These are phyloP conservation scores for Charina bottae DNA, from an alignment of 2,113 vertebrate genomes.

Conservation along the genomic window DNA sequence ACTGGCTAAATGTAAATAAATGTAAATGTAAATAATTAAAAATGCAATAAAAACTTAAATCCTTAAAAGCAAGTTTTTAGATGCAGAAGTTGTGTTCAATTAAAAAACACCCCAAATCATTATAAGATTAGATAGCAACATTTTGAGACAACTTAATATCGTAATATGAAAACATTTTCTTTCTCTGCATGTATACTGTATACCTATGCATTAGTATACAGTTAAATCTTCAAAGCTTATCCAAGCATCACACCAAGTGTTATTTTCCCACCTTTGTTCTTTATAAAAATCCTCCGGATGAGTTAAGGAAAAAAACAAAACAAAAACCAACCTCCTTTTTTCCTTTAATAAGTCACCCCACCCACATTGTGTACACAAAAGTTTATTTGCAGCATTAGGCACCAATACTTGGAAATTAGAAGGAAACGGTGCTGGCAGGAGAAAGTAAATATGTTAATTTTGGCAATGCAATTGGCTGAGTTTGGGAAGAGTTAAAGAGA, in stretches of 20 bases:
- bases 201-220: slow-evolving; percentile 36
- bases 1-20: neutral
- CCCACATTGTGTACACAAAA: slow-evolving; percentile 38
- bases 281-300: slow-evolving; percentile 48
- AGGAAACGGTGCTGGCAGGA: neutral
- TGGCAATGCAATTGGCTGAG: neutral
- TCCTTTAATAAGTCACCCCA: slow-evolving; percentile 61
- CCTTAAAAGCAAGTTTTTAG: neutral
- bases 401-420: slow-evolving; percentile 1
- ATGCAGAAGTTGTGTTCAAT: neutral
- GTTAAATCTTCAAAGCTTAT: slow-evolving; percentile 49
- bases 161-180: neutral
- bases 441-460: neutral
- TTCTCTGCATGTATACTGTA: slow-evolving; percentile 37
- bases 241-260: neutral
- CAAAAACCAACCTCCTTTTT: slow-evolving; percentile 45
- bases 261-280: slow-evolving; percentile 46
- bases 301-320: slow-evolving; percentile 15
- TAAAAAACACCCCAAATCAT: neutral
- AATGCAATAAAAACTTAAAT: neutral
- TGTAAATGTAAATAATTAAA: neutral
- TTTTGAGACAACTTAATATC: slow-evolving; percentile 25
- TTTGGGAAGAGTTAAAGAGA: neutral
- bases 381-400: slow-evolving; percentile 14
- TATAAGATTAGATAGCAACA: neutral